Percentiles rank a stretch among this genome's conserved stretches.
Evolutionary conservation across 92 coral and sea anemone species (phyloP).

Genomic region (Hydrozoanthus gracilis): DNA sequence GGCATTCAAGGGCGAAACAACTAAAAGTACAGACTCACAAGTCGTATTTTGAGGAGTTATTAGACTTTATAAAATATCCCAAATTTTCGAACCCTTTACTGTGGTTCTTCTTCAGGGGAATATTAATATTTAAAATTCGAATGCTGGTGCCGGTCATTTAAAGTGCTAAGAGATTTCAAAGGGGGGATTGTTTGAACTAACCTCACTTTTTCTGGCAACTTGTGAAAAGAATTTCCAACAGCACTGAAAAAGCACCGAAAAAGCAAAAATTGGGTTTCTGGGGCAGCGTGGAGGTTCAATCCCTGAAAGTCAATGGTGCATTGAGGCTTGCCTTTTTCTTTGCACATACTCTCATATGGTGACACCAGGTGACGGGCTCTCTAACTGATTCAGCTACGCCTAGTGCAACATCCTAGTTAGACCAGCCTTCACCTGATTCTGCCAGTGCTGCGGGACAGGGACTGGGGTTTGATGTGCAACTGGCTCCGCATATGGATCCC

Average conservation of each 20-base stretch:
- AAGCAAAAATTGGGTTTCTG: background rate
- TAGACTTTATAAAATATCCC: too few species aligned
- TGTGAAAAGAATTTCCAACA: too few species aligned
- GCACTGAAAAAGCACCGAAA: too few species aligned
- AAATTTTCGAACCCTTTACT: too few species aligned
- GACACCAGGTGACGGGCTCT: conserved; percentile 46
- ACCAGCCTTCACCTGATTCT: conserved; percentile 61
- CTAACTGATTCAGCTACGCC: conserved; percentile 65
- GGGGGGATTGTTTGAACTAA: too few species aligned
- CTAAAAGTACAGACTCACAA: conserved; percentile 11
- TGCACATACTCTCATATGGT: too few species aligned
- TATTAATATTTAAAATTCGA: too few species aligned
- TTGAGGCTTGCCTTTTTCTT: too few species aligned
- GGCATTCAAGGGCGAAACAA: conserved; percentile 55
- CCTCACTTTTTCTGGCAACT: too few species aligned
- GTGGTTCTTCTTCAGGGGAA: too few species aligned
- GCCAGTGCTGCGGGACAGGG: conserved; percentile 74
- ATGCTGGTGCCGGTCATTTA: too few species aligned
- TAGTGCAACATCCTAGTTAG: conserved; percentile 64
- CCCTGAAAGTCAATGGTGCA: background rate
- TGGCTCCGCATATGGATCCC: conserved; percentile 64
- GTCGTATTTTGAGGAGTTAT: background rate
- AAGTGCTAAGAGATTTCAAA: too few species aligned
- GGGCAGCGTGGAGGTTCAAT: background rate
- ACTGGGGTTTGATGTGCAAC: conserved; percentile 73